Conservation (phyloP, 2,888 invertebrate genomes). For the Uropetala carovei region DNA sequence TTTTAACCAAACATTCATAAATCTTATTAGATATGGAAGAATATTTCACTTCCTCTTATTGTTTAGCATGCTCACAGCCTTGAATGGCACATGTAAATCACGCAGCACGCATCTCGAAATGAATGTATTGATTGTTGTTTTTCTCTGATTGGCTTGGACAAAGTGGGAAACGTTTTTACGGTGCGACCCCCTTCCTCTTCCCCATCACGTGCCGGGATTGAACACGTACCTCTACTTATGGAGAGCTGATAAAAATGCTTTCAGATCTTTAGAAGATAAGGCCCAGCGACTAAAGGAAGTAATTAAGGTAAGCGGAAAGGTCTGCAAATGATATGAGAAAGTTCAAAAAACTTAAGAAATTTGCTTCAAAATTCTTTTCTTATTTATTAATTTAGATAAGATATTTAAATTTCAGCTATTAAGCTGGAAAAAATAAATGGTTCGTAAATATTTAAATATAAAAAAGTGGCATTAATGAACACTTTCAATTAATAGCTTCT, state of each 20-base stretch:
- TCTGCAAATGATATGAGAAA: no score
- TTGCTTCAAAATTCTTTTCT: no score
- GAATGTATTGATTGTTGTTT: conserved; percentile 32
- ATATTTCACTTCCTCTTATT: background rate
- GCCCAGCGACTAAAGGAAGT: conserved; percentile 76
- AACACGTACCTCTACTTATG: conserved; percentile 80
- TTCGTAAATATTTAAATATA: no score
- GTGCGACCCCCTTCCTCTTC: conserved; percentile 81
- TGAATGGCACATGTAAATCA: background rate
- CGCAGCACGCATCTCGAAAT: background rate
- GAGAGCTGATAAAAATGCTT: conserved; percentile 72
- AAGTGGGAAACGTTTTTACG: conserved; percentile 80
- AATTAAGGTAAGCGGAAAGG: conserved; percentile 74
- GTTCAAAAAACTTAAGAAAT: no score
- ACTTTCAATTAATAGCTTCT: no score
- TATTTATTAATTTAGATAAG: no score
- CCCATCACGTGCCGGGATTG: conserved; percentile 78
- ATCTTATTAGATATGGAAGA: background rate
- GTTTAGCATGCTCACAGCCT: background rate
- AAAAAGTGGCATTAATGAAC: no score
- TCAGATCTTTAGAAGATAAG: conserved; percentile 73
- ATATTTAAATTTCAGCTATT: no score
- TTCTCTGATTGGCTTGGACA: conserved; percentile 66
- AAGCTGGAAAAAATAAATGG: no score
- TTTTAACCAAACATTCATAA: background rate